These are phyloP conservation scores for Tenthredo notha DNA, from an alignment of 2,888 invertebrate genomes.

Conservation along the genomic window DNA sequence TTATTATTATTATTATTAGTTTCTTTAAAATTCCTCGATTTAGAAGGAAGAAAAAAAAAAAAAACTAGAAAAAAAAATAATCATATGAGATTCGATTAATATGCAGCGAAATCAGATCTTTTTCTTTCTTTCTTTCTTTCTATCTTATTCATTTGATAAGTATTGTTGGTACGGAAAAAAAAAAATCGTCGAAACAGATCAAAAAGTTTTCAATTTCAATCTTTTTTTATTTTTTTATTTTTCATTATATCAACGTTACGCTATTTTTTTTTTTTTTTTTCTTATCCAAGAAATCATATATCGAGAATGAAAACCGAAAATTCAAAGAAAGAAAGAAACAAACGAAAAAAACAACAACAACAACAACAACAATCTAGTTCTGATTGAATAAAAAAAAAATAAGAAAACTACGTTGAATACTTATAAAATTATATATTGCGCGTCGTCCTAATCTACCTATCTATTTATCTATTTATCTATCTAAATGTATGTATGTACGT, in stretches of 20 bases:
- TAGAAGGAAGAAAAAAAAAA: conserved; percentile 54
- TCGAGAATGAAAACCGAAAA: background rate
- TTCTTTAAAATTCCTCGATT: conserved; percentile 66
- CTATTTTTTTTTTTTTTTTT: too few relatives aligned
- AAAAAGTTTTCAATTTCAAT: too few relatives aligned
- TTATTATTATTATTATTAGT: too few relatives aligned
- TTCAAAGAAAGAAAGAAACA: background rate
- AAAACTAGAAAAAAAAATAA: background rate
- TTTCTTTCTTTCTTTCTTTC: background rate
- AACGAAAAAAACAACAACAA: too few relatives aligned
- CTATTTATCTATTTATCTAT: background rate
- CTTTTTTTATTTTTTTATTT: too few relatives aligned
- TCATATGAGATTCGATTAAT: background rate
- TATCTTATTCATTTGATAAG: background rate
- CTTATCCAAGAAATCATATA: too few relatives aligned
- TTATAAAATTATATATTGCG: conserved; percentile 18
- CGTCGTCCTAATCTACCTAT: background rate
- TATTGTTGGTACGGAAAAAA: background rate
- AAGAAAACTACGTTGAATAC: background rate
- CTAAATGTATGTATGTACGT: background rate
- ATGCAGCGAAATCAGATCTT: background rate
- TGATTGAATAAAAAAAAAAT: too few relatives aligned
- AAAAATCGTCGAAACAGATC: too few relatives aligned
- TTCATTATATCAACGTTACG: too few relatives aligned
- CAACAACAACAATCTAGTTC: too few relatives aligned